phyloP scores from a whole-genome alignment of 2,888 invertebrate species.

The Isoperla grammatica region DNA sequence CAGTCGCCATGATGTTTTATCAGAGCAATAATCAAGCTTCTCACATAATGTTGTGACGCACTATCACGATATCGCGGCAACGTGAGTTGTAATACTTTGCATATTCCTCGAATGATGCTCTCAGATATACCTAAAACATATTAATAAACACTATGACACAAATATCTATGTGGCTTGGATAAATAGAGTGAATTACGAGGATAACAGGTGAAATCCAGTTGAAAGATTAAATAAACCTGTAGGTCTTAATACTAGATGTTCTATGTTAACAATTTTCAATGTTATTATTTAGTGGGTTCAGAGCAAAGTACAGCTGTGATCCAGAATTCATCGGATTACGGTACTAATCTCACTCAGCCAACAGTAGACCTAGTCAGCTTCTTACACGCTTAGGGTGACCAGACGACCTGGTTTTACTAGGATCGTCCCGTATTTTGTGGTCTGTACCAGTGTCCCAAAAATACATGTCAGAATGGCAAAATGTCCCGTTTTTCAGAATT shows the following conservation, averaged over 20 bases:
- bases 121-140: conserved; percentile 64
- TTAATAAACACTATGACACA: not conserved
- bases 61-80: conserved; percentile 75
- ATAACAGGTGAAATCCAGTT: not conserved
- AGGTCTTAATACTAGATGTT: too few species aligned
- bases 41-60: conserved; percentile 68
- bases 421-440: too few species aligned
- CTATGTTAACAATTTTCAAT: not conserved
- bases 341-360: too few species aligned
- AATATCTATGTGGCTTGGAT: not conserved
- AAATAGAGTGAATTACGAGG: not conserved
- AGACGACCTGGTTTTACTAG: too few species aligned
- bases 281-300: too few species aligned
- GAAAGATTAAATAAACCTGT: not conserved
- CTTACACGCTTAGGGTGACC: too few species aligned
- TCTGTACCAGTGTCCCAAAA: too few species aligned
- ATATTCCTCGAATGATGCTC: conserved; percentile 69
- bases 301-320: too few species aligned
- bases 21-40: conserved; percentile 60
- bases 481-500: too few species aligned
- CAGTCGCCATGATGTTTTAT: conserved; percentile 61
- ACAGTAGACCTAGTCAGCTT: too few species aligned
- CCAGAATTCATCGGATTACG: too few species aligned
- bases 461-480: too few species aligned
- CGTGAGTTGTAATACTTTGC: conserved; percentile 68